A percentile compares a stretch with the other conserved stretches of the same genome.
Evolutionary conservation across 2,888 invertebrate species (phyloP).

Genomic region (Lingula anatina): DNA sequence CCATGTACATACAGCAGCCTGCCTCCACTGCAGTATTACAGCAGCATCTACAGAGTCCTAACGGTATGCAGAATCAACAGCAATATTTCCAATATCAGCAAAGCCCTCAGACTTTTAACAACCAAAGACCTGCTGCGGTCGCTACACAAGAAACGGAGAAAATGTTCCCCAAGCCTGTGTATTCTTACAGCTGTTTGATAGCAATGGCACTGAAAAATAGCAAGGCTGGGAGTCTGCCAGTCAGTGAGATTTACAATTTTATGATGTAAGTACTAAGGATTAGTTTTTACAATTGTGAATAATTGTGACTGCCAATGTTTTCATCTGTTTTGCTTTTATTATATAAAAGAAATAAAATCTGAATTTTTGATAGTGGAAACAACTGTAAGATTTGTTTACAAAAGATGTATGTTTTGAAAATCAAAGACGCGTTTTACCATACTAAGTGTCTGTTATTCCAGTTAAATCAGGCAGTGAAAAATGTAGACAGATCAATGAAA

Average conservation of each 20-base stretch:
- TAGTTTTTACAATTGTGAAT: no score
- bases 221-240: slow-evolving; percentile 86
- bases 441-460: no score
- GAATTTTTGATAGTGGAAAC: no score
- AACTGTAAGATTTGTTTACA: no score
- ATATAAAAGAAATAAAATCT: no score
- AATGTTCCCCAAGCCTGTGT: slow-evolving; percentile 87
- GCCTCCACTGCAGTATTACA: not conserved
- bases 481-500: no score
- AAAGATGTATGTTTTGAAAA: no score
- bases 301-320: no score
- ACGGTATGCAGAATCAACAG: not conserved
- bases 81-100: no score
- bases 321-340: no score
- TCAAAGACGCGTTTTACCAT: no score
- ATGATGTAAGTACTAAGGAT: slow-evolving; percentile 89
- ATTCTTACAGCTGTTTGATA: slow-evolving; percentile 96
- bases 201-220: slow-evolving; percentile 98
- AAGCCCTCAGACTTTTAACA: slow-evolving; percentile 8
- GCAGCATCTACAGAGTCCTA: not conserved
- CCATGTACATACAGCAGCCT: not conserved
- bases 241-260: slow-evolving; percentile 97
- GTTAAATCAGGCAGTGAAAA: no score
- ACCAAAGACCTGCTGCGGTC: slow-evolving; percentile 6
- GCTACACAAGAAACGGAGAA: slow-evolving; percentile 18